Evolutionary conservation across 37 sponge, comb jelly and placozoan genomes (phyloP).

Genomic region (Tethya wilhelma): DNA sequence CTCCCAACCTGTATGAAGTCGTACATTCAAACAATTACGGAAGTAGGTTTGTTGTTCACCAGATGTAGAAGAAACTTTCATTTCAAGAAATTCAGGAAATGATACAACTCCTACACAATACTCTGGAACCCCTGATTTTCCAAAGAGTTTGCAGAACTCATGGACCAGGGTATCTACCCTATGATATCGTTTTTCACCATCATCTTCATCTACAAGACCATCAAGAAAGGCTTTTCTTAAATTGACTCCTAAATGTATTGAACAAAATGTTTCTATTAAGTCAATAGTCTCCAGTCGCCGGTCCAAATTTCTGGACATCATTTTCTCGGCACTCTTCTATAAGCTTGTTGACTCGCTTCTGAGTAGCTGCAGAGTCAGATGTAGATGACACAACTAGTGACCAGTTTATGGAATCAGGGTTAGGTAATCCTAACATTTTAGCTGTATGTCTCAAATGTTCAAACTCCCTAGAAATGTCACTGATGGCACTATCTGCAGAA

Average conservation of each 20-base stretch:
- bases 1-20: slow-evolving; percentile 49
- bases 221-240: slow-evolving; percentile 47
- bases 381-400: slow-evolving; percentile 34
- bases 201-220: slow-evolving; percentile 9
- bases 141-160: slow-evolving; percentile 60
- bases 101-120: slow-evolving; percentile 43
- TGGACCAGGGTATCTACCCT: slow-evolving; percentile 45
- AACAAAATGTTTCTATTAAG: slow-evolving; percentile 46
- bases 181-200: not conserved
- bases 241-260: slow-evolving; percentile 60
- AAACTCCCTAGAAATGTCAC: slow-evolving; percentile 44
- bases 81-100: slow-evolving; percentile 46
- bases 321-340: slow-evolving; percentile 29
- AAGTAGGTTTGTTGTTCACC: slow-evolving; percentile 18
- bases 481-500: slow-evolving; percentile 6
- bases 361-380: slow-evolving; percentile 44
- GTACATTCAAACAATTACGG: slow-evolving; percentile 10
- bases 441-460: slow-evolving; percentile 20
- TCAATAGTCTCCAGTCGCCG: slow-evolving; percentile 35
- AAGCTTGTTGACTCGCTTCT: slow-evolving; percentile 39
- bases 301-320: slow-evolving; percentile 31
- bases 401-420: slow-evolving; percentile 40
- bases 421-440: slow-evolving; percentile 17
- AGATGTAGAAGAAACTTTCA: slow-evolving; percentile 1
- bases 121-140: slow-evolving; percentile 36